A percentile compares a stretch with the other conserved stretches of the same genome.
These are phyloP conservation scores for Sebastes elongatus DNA, from an alignment of 2,797 vertebrate species.

Conservation along the genomic window DNA sequence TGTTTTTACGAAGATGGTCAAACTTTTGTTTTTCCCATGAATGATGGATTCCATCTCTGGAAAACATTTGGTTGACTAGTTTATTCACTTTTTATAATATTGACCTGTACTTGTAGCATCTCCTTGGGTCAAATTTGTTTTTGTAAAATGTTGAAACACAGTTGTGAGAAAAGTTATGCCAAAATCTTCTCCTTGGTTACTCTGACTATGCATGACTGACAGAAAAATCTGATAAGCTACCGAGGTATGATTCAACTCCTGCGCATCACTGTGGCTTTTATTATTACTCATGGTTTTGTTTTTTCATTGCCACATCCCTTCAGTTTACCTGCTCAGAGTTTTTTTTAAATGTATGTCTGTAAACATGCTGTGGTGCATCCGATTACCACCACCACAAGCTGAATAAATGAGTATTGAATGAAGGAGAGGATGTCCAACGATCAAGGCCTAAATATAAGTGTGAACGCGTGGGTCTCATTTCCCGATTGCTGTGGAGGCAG, in stretches of 20 bases:
- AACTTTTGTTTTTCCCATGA: neutral
- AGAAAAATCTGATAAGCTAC: too few relatives aligned
- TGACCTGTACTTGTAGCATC: neutral
- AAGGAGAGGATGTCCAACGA: constrained; percentile 3
- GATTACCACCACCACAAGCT: constrained; percentile 9
- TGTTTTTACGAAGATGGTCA: neutral
- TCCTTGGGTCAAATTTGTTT: neutral
- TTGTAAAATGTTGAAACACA: neutral
- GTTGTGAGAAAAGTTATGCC: neutral
- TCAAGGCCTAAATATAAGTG: neutral
- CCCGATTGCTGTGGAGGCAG: neutral
- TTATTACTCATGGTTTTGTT: constrained; percentile 7
- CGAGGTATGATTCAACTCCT: neutral
- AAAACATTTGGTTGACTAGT: neutral
- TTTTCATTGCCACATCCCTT: neutral
- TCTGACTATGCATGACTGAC: neutral
- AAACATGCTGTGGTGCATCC: constrained; percentile 36
- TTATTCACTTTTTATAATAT: too few relatives aligned
- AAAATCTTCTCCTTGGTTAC: neutral
- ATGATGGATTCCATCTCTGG: neutral
- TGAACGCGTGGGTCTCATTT: neutral
- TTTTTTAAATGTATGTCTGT: constrained; percentile 1
- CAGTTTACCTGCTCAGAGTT: neutral
- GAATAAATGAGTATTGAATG: neutral
- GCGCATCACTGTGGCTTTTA: neutral